phyloP scores from a whole-genome alignment of 2,113 vertebrate species.

The Clarias magur region DNA sequence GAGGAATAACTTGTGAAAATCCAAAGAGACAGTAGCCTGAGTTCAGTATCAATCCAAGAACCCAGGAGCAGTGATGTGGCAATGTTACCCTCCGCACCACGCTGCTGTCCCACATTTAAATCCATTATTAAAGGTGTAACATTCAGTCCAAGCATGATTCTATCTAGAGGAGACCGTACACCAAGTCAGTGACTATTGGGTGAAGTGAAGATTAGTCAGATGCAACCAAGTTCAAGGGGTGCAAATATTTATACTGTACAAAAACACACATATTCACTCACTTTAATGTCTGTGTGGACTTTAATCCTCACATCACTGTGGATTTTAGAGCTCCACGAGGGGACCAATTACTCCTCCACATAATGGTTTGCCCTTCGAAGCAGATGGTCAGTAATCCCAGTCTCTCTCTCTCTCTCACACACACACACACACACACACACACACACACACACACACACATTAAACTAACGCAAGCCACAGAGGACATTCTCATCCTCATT shows the following conservation, averaged over 20 bases:
- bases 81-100: neutral
- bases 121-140: neutral
- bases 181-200: neutral
- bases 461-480: conserved; percentile 23
- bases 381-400: conserved; percentile 28
- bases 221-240: neutral
- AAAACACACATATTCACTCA: conserved; percentile 14
- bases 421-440: neutral
- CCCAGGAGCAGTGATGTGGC: neutral
- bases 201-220: neutral
- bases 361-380: conserved; percentile 14
- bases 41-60: neutral
- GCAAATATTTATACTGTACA: neutral
- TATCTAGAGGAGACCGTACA: neutral
- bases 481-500: conserved; percentile 8
- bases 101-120: neutral
- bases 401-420: neutral
- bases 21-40: neutral
- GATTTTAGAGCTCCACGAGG: conserved; percentile 19
- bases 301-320: conserved; percentile 25
- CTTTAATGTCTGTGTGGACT: neutral
- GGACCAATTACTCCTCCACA: conserved; percentile 37
- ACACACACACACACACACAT: conserved; percentile 4
- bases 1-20: neutral
- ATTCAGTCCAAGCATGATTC: neutral